Evolutionary conservation across 2,797 vertebrate genomes (phyloP).

Genomic region (Ceryle rudis): DNA sequence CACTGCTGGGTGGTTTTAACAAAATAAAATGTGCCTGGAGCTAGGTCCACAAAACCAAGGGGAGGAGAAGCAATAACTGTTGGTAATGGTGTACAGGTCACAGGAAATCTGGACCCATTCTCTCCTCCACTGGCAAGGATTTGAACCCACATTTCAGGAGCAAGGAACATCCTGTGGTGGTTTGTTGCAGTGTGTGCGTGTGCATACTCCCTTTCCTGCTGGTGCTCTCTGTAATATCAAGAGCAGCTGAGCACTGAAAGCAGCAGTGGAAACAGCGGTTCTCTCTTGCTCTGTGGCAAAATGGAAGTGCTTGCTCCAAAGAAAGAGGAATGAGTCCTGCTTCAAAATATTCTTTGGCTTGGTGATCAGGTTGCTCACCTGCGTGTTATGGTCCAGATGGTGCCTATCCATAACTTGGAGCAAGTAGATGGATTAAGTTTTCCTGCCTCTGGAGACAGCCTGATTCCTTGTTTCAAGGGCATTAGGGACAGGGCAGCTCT

Average conservation of each 20-base stretch:
- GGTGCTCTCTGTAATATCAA: not conserved
- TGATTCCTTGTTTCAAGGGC: not conserved
- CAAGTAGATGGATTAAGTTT: not conserved
- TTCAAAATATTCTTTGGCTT: not conserved
- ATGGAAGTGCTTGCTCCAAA: not conserved
- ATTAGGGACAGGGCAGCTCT: not conserved
- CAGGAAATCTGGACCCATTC: not conserved
- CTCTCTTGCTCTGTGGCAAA: not conserved
- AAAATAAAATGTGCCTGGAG: not conserved
- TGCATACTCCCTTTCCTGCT: not conserved
- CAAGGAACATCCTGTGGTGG: not conserved
- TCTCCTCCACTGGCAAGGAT: not conserved
- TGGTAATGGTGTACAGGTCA: not conserved
- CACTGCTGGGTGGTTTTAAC: not conserved
- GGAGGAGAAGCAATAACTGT: not conserved
- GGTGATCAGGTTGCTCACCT: not conserved
- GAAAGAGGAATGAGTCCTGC: not conserved
- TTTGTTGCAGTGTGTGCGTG: accelerated
- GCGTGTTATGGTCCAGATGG: not conserved
- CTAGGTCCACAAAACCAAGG: not conserved
- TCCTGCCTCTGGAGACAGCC: not conserved
- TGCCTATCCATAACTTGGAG: not conserved
- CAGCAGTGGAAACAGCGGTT: not conserved
- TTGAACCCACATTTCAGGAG: not conserved
- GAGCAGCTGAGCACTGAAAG: not conserved